A percentile compares a stretch with the other conserved stretches of the same genome.
Conservation (phyloP, 2,797 vertebrate genomes). For the Lycodopsis pacificus region DNA sequence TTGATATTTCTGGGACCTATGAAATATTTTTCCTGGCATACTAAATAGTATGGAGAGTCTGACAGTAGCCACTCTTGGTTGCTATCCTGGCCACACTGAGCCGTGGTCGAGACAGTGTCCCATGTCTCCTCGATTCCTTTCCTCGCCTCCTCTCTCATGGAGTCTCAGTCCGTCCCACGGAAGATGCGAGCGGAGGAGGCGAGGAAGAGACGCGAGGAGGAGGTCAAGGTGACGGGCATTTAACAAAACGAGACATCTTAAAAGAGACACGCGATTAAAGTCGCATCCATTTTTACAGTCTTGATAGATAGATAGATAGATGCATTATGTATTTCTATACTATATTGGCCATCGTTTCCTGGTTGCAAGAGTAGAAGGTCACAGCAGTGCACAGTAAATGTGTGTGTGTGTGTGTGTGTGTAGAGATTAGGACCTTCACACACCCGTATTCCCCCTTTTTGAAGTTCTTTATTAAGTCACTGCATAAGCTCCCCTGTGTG, state of each 20-base stretch:
- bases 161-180: too few species aligned
- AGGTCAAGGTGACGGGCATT: background rate
- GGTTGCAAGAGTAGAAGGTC: background rate
- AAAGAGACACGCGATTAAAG: background rate
- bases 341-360: background rate
- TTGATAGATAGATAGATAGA: background rate
- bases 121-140: background rate
- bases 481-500: constrained; percentile 9
- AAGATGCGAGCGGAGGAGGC: too few species aligned
- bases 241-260: background rate
- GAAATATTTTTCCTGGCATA: background rate
- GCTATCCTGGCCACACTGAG: too few species aligned
- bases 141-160: background rate
- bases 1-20: background rate
- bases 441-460: background rate
- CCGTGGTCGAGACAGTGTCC: too few species aligned
- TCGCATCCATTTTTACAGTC: background rate
- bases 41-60: background rate
- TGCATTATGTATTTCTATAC: background rate
- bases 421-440: background rate
- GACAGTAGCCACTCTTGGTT: background rate
- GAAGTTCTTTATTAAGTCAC: constrained; percentile 11
- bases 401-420: background rate
- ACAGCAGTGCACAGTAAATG: background rate
- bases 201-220: too few species aligned